A percentile compares a stretch with the other conserved stretches of the same genome.
These are phyloP conservation scores for Amblyjoppa proteus DNA, from an alignment of 2,888 invertebrate genomes.

Conservation along the genomic window DNA sequence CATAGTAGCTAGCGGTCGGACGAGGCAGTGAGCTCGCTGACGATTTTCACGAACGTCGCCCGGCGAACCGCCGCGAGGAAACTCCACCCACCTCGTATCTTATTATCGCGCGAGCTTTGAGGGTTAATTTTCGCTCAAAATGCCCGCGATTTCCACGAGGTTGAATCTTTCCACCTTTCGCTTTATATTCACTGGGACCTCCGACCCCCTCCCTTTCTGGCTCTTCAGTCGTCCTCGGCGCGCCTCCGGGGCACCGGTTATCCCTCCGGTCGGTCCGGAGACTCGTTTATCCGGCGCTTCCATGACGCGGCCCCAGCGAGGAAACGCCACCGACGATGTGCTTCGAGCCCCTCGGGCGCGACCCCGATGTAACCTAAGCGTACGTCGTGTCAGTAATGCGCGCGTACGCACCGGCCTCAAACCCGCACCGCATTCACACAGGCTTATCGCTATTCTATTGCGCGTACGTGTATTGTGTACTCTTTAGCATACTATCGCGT, in stretches of 20 bases:
- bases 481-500: conserved; percentile 36
- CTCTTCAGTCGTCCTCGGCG: neutral
- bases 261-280: conserved; percentile 12
- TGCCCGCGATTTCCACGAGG: conserved; percentile 53
- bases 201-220: neutral
- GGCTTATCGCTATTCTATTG: conserved; percentile 55
- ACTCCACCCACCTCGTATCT: conserved; percentile 56
- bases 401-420: conserved; percentile 7
- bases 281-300: conserved; percentile 19
- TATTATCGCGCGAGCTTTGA: conserved; percentile 63
- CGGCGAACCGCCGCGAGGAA: conserved; percentile 15
- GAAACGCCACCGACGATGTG: neutral
- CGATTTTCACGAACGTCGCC: conserved; percentile 25
- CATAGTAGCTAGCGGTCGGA: too few relatives aligned
- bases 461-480: neutral
- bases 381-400: conserved; percentile 13
- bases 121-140: conserved; percentile 65
- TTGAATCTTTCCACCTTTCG: conserved; percentile 47
- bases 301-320: neutral
- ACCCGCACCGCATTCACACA: conserved; percentile 15
- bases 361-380: conserved; percentile 15
- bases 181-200: conserved; percentile 22
- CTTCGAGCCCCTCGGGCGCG: conserved; percentile 8
- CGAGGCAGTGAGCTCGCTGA: conserved; percentile 1
- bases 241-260: conserved; percentile 20